Base-by-base conservation (phyloP, 2,888 invertebrate species). In the Norana najaformis region DNA sequence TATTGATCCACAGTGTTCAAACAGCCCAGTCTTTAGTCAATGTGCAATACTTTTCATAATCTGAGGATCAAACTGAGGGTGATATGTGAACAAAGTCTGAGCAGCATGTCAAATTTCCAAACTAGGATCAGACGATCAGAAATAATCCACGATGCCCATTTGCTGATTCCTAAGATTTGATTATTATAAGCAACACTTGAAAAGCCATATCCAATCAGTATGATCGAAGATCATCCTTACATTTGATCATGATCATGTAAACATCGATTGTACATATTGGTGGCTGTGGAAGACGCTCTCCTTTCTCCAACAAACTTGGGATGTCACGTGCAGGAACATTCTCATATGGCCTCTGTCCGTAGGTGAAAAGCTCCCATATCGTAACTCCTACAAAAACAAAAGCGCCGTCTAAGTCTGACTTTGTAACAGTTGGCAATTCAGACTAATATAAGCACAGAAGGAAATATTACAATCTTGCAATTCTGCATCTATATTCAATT, bases 351-450 rank as follows among this genome's bases (percentile, higher is more conserved):
- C 97, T 96, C 89, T 97, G 97, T 30, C 99, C 99, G 93, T 98
- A 99, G 0, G 99, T 99, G 88, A 99, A 95, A 90, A 99, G 96
- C 94, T 99, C 99, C 99, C 99, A 99, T 90, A 98, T 97, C 0
- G 99, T 99, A 0, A 99, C 98, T 91, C 96, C 96, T 96, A 92
- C 3, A 92, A 91, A 89, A 53, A 88, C 34, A 34, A 34, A 34
- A 39, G 14, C 38, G n/a, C 1, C 69, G 5, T 69, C 69, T n/a
- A 69, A 8, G 69, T n/a, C 8, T 69, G 30, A 69, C n/a, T n/a
- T 30, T n/a, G 30, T n/a, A n/a, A 69, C 69, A 30, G n/a, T 69
- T 69, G n/a, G 69, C 69, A 69, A 69, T n/a, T 69, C 69, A 69
- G 69, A 69, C 69, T n/a, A 8, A n/a, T n/a, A 69, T 69, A n/a